These are phyloP conservation scores for Pygoscelis antarcticus DNA, from an alignment of 2,113 vertebrate genomes.

Conservation along the genomic window DNA sequence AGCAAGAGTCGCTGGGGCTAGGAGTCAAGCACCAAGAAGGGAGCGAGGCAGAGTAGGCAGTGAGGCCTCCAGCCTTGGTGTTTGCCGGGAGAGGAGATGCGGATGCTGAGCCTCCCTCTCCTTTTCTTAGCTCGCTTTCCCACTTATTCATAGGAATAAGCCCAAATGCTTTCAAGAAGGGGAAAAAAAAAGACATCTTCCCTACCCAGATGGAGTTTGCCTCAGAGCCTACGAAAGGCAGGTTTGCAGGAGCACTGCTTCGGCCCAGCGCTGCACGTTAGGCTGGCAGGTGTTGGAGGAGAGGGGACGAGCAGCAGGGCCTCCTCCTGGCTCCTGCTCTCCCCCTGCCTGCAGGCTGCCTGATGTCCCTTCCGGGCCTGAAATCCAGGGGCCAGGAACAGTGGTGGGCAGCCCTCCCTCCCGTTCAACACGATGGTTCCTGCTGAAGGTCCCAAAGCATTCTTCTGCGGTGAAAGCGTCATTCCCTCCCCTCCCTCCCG, in stretches of 20 bases:
- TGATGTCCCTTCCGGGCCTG: accelerated
- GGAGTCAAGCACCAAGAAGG: background rate
- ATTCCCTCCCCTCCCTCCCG: background rate
- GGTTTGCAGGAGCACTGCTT: background rate
- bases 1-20: background rate
- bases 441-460: background rate
- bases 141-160: background rate
- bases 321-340: background rate
- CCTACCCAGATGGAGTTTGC: background rate
- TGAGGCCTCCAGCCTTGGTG: background rate
- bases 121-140: background rate
- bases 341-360: background rate
- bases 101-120: background rate
- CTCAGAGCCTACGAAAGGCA: accelerated
- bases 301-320: background rate
- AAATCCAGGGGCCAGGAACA: background rate
- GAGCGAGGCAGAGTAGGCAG: background rate
- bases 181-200: accelerated
- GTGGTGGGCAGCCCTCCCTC: background rate
- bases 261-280: accelerated
- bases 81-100: background rate
- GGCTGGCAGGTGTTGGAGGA: background rate
- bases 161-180: background rate
- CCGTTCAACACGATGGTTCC: accelerated
- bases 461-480: background rate